Percentiles rank a stretch among this genome's conserved stretches.
These are phyloP conservation scores for Pocillopora grandis DNA, from an alignment of 92 coral and sea anemone genomes.

Conservation along the genomic window DNA sequence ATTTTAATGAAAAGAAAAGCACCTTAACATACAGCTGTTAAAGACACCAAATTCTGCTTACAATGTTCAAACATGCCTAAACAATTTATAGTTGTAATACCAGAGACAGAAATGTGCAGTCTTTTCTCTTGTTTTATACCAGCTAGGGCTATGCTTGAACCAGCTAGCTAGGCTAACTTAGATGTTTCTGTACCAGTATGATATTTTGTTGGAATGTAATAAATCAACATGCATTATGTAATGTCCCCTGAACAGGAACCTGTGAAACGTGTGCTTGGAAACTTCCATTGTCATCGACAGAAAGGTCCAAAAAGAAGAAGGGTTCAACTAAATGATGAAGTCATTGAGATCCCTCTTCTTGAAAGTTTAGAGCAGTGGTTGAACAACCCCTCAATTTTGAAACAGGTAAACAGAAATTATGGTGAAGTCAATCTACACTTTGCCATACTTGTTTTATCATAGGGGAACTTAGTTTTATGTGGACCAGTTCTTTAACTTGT, in stretches of 20 bases:
- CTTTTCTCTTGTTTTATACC: no score
- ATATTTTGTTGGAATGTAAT: no score
- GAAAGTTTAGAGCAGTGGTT: conserved; percentile 41
- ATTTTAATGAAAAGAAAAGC: background rate
- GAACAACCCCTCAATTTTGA: conserved; percentile 30
- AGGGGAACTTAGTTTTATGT: no score
- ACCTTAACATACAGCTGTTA: no score
- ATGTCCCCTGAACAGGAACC: conserved; percentile 41
- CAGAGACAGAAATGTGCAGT: no score
- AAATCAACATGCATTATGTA: background rate
- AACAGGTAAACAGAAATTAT: conserved; percentile 13
- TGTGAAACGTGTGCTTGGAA: conserved; percentile 58
- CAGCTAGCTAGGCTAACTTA: no score
- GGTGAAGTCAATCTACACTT: background rate
- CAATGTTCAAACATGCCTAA: no score
- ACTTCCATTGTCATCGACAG: conserved; percentile 52
- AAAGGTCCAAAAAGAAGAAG: conserved; percentile 59
- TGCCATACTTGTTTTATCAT: no score
- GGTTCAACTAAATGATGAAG: conserved; percentile 44
- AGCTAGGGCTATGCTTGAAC: no score
- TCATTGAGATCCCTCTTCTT: conserved; percentile 41
- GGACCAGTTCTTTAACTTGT: no score
- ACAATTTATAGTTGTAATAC: no score
- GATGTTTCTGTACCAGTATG: no score
- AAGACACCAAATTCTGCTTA: background rate